phyloP scores from a whole-genome alignment of 2,888 invertebrate genomes.

The Bombyx huttoni region DNA sequence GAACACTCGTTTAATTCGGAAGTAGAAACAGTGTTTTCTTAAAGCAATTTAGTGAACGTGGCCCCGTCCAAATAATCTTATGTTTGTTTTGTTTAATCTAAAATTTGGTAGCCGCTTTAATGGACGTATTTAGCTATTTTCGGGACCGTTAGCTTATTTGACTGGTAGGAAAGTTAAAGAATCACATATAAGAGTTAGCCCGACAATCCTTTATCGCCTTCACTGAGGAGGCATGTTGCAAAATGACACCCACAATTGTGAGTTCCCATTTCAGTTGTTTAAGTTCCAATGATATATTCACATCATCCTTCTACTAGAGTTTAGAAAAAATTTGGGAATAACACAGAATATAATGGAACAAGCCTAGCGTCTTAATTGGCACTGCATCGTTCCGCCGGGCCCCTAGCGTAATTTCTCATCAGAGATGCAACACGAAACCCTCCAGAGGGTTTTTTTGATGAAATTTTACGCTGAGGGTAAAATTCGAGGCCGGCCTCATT shows the following conservation, averaged over 20 bases:
- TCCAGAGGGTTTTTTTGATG: neutral
- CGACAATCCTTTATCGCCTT: too few relatives aligned
- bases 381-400: neutral
- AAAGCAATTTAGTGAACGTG: neutral
- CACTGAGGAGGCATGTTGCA: too few relatives aligned
- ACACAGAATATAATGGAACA: neutral
- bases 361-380: neutral
- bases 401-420: neutral
- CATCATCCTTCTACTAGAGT: too few relatives aligned
- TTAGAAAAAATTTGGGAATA: too few relatives aligned
- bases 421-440: neutral
- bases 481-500: neutral
- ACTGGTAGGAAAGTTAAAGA: too few relatives aligned
- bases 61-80: neutral
- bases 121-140: neutral
- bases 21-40: neutral
- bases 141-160: too few relatives aligned
- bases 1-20: neutral
- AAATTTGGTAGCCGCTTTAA: neutral
- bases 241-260: too few relatives aligned
- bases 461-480: slow-evolving; percentile 1
- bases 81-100: neutral
- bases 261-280: too few relatives aligned
- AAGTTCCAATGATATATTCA: too few relatives aligned
- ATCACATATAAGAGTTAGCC: too few relatives aligned